Evolutionary conservation across 2,888 invertebrate species (phyloP), one percentile per base, ranked within the genome.

Genomic region (Danaus chrysippus): DNA sequence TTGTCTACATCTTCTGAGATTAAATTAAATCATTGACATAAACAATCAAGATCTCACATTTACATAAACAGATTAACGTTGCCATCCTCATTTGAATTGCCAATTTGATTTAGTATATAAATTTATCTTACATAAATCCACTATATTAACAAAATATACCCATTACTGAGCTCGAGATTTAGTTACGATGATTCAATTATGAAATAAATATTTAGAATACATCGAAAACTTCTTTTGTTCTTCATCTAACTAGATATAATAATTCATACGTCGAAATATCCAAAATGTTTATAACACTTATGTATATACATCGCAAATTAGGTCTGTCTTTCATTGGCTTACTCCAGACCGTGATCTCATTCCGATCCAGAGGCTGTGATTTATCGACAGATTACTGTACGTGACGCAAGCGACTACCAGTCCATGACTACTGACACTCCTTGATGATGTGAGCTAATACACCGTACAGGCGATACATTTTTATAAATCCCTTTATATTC

Each of bases 301-400:
- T 43, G 56, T 56, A 54, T 62, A 56, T 62, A 61, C 73, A 72
- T 75, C 70, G 73, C 74, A 75, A 82, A 82, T 84, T 80, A 81
- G 77, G 77, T 72, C 69, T 73, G 76, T 83, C 80, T 80, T 72
- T 80, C 81, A 81, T 78, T 75, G 74, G 75, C 75, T 75, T 77
- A 81, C 84, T 83, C 79, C 77, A 76, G 76, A 77, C 79, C 82
- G 80, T 88, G 89, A 88, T 87, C 89, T 89, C 88, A 89, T 89
- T 86, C 79, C 83, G 79, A 83, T 83, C 82, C 82, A 81, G 83
- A 83, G 75, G 76, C 76, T 71, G 74, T 86, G 84, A 87, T 86
- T 87, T 87, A 87, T 86, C 73, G 82, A 71, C 80, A 81, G 84
- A 83, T 83, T 78, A 81, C 79, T 75, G 72, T 80, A 81, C 74